Percentiles rank a stretch among this genome's conserved stretches.
Conservation (phyloP, 2,888 invertebrate genomes). For the Alloscopus bannaensis region DNA sequence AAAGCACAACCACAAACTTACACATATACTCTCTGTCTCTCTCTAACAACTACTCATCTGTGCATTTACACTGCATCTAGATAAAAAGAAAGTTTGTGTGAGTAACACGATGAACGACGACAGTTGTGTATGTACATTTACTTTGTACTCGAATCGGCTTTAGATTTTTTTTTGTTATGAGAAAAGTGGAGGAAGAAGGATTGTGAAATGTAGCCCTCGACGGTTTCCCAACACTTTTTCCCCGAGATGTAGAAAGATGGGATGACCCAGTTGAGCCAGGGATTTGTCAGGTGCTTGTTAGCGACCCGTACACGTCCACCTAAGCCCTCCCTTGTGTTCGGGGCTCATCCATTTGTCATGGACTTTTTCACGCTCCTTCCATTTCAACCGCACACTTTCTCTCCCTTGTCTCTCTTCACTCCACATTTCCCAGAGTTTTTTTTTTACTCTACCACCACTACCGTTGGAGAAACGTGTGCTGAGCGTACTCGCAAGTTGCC, state of each 20-base stretch:
- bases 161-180: conserved; percentile 50
- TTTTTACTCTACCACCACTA: conserved; percentile 22
- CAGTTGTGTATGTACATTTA: neutral
- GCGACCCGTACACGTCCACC: conserved; percentile 73
- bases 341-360: conserved; percentile 73
- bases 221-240: conserved; percentile 47
- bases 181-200: conserved; percentile 58
- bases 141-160: conserved; percentile 6
- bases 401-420: conserved; percentile 20
- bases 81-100: conserved; percentile 13
- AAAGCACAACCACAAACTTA: too few relatives aligned
- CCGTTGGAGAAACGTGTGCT: conserved; percentile 5
- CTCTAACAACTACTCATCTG: neutral
- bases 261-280: conserved; percentile 74
- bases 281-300: conserved; percentile 74
- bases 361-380: conserved; percentile 62
- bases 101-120: neutral
- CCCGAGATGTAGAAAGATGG: conserved; percentile 38
- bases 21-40: too few relatives aligned
- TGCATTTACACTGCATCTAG: conserved; percentile 16
- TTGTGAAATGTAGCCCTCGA: conserved; percentile 56
- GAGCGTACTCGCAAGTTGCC: neutral
- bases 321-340: conserved; percentile 73
- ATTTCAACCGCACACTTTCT: conserved; percentile 17
- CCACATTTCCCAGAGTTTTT: conserved; percentile 17